Evolutionary conservation across 2,113 vertebrate species (phyloP).

Genomic region (Cavia aperea): DNA sequence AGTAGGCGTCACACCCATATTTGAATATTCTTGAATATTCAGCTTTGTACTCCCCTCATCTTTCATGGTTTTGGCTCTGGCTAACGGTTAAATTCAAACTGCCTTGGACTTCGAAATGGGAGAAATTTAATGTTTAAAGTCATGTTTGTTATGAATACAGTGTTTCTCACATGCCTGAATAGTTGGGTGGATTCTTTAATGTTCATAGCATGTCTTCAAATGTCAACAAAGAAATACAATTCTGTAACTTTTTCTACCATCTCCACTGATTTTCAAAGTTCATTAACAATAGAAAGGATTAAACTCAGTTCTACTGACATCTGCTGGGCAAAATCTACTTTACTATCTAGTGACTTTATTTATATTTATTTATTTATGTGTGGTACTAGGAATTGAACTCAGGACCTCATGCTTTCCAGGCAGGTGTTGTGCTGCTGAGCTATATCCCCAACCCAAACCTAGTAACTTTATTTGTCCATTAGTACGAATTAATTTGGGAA

Average conservation of each 20-base stretch:
- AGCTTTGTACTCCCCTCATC: not conserved
- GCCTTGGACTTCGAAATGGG: not conserved
- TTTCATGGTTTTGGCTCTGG: not conserved
- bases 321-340: conserved; percentile 69
- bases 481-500: not conserved
- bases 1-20: not conserved
- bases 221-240: not conserved
- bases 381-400: too few species aligned
- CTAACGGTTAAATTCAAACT: not conserved
- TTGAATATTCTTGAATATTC: not conserved
- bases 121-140: not conserved
- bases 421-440: too few species aligned
- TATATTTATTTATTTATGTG: too few species aligned
- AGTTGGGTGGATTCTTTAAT: not conserved
- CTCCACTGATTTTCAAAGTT: conserved; percentile 33
- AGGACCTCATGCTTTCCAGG: too few species aligned
- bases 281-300: conserved; percentile 29
- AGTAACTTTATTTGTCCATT: not conserved
- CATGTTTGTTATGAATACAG: not conserved
- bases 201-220: conserved; percentile 6
- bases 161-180: not conserved
- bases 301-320: conserved; percentile 72
- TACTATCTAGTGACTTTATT: not conserved
- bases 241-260: not conserved
- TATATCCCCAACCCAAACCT: not conserved